phyloP scores from a whole-genome alignment of 2,888 invertebrate species.

The Ganaspis brasiliensis region DNA sequence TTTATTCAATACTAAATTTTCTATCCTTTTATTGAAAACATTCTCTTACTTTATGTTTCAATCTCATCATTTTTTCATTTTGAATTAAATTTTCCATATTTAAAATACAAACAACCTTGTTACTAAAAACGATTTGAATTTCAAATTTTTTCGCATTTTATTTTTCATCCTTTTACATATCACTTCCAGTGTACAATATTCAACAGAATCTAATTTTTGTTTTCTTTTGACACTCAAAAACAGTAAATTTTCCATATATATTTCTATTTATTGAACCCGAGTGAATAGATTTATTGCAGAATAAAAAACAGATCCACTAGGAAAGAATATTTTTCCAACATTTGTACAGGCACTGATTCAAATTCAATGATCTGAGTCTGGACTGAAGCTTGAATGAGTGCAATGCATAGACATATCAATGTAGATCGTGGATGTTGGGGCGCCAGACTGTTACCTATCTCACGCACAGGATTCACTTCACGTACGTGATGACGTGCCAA shows the following conservation, averaged over 20 bases:
- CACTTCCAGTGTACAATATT: no score
- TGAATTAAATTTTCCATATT: no score
- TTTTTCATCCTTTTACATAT: no score
- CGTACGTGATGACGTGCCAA: slow-evolving; percentile 40
- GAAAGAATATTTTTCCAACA: not conserved
- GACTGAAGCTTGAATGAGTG: slow-evolving; percentile 27
- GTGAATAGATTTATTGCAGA: not conserved
- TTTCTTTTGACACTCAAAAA: not conserved
- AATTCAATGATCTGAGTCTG: slow-evolving; percentile 41
- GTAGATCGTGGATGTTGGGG: slow-evolving; percentile 37
- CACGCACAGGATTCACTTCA: slow-evolving; percentile 34
- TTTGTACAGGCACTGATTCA: slow-evolving; percentile 13
- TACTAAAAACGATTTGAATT: no score
- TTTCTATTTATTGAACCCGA: not conserved
- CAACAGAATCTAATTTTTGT: not conserved
- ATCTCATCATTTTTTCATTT: no score
- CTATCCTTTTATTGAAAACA: no score
- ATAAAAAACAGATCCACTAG: not conserved
- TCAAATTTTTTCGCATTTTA: no score
- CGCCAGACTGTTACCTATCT: slow-evolving; percentile 40
- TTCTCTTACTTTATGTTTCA: no score
- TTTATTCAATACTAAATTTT: no score
- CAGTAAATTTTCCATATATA: not conserved
- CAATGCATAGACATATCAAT: slow-evolving; percentile 17
- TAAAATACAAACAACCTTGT: no score